Evolutionary conservation across 2,888 invertebrate species (phyloP), one percentile per base, ranked within the genome.

Genomic region (Bombyx huttoni): DNA sequence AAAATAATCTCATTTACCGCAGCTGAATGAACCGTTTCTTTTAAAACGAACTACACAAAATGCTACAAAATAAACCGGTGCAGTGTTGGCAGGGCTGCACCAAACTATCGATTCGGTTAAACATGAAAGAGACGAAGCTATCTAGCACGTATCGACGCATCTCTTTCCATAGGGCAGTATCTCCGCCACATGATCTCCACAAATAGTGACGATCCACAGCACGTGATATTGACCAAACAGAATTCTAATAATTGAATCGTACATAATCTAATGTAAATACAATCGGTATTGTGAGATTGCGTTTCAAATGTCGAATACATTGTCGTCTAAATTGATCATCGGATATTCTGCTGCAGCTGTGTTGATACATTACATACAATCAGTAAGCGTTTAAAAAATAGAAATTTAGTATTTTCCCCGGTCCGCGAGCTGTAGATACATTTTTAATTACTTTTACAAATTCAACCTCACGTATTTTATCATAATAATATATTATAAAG

Each of bases 31-130:
- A 40, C 40, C 2, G 40, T 10, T 12, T 40, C 9, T 10, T 40
- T 10, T 40, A 40, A 40, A 8, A 40, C 2, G 9, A 40, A 40
- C 40, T 40, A 40, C 40, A 40, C 40, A 40, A 40, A 40, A 3
- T 10, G 40, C 40, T 35, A 14, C 45, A 50, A 48, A 49, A 10
- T 14, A 12, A 48, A 51, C 34, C 49, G 47, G 47, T 49, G 47
- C 52, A 51, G 60, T 59, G 59, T 65, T 55, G 55, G 52, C 46
- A 53, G 55, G 64, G 61, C 59, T 66, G 69, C 67, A 66, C 60
- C 52, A 57, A 53, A 54, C 56, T 62, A 70, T 70, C 63, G 70
- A 70, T 70, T 66, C 57, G 60, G 51, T 60, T 54, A 60, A 68
- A 67, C 62, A 53, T 58, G 61, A 59, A 49, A 55, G 54, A 52